phyloP scores from a whole-genome alignment of 2,888 invertebrate species.

The Nesidiocoris tenuis region DNA sequence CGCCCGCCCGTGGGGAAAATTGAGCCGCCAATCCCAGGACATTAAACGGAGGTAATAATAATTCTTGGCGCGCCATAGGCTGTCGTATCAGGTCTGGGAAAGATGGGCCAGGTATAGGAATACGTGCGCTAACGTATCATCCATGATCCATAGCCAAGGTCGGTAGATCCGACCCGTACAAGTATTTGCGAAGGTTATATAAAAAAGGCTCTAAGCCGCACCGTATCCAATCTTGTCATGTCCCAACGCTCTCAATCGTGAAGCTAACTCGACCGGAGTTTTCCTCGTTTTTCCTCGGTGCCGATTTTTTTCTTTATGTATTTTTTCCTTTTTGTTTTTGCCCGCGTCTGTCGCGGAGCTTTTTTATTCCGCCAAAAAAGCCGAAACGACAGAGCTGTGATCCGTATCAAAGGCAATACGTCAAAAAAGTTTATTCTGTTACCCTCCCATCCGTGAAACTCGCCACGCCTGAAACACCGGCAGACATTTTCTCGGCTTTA shows the following conservation, averaged over 20 bases:
- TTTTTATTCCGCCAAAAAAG: not conserved
- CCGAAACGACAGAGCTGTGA: not conserved
- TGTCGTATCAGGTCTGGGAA: not conserved
- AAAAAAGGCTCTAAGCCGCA: not conserved
- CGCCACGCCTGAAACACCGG: not conserved
- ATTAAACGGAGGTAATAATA: too few relatives aligned
- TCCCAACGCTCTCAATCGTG: not conserved
- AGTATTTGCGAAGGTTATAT: not conserved
- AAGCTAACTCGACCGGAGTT: not conserved
- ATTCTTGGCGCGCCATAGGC: not conserved
- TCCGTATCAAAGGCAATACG: slow-evolving; percentile 12
- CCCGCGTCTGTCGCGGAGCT: not conserved
- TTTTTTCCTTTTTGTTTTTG: not conserved
- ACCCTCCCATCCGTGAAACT: not conserved
- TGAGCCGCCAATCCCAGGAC: not conserved
- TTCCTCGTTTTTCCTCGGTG: not conserved
- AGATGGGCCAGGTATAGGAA: not conserved
- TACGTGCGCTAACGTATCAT: not conserved
- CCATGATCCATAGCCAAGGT: not conserved
- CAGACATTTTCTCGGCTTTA: not conserved
- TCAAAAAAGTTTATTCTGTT: slow-evolving; percentile 11
- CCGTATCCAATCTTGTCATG: not conserved
- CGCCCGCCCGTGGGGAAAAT: too few relatives aligned
- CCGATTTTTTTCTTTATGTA: not conserved
- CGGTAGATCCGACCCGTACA: not conserved